These are phyloP conservation scores for Microtus oregoni DNA, from an alignment of 2,113 vertebrate species.

Conservation along the genomic window DNA sequence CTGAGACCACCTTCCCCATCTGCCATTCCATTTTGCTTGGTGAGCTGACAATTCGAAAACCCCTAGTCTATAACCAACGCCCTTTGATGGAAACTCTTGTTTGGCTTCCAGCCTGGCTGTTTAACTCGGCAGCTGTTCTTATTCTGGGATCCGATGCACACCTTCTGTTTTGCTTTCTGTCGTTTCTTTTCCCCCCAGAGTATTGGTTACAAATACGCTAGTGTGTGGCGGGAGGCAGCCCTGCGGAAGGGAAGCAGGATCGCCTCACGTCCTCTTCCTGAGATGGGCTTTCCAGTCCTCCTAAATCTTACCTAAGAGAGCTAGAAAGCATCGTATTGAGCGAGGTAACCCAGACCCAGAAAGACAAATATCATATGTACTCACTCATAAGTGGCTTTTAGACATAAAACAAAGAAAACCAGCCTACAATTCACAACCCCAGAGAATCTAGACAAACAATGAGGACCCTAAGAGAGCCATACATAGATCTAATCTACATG, in stretches of 20 bases:
- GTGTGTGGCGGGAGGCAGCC: not conserved
- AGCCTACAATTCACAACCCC: too few relatives aligned
- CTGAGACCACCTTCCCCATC: not conserved
- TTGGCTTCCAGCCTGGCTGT: slow-evolving; percentile 17
- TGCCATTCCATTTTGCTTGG: not conserved
- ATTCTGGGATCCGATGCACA: slow-evolving; percentile 31
- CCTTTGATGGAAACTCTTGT: slow-evolving; percentile 1
- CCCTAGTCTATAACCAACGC: not conserved
- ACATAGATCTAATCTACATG: too few relatives aligned
- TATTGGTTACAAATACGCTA: slow-evolving; percentile 33
- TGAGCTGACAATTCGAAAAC: not conserved
- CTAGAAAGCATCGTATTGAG: too few relatives aligned
- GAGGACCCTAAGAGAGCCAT: too few relatives aligned
- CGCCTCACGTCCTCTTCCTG: not conserved
- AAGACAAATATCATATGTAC: too few relatives aligned
- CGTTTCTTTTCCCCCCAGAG: slow-evolving; percentile 37
- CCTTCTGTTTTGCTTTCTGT: slow-evolving; percentile 66
- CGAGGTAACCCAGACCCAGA: too few relatives aligned
- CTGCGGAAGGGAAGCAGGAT: not conserved
- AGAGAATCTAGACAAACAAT: too few relatives aligned
- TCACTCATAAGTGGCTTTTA: too few relatives aligned
- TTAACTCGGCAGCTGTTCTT: slow-evolving; percentile 63
- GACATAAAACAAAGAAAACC: too few relatives aligned
- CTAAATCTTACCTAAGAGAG: not conserved
- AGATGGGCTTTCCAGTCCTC: not conserved